Evolutionary conservation across 2,113 vertebrate genomes (phyloP).

Genomic region (Alligator sinensis): DNA sequence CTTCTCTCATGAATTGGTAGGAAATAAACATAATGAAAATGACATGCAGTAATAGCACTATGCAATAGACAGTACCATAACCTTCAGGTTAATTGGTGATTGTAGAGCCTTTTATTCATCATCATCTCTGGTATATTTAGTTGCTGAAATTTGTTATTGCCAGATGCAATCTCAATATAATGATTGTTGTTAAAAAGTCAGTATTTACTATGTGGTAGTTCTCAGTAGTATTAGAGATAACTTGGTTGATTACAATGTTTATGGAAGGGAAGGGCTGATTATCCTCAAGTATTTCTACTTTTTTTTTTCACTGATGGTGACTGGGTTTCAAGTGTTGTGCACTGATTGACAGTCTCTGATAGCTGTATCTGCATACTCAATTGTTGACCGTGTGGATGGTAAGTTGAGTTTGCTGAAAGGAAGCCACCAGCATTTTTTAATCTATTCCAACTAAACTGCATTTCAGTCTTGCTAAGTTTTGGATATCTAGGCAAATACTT

Average conservation of each 20-base stretch:
- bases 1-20: background rate
- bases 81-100: background rate
- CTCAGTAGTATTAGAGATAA: background rate
- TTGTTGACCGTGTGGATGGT: background rate
- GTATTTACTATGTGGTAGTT: background rate
- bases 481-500: background rate
- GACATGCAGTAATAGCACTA: background rate
- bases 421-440: background rate
- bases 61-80: background rate
- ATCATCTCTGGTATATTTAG: background rate
- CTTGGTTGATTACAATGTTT: background rate
- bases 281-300: background rate
- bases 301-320: background rate
- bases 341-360: background rate
- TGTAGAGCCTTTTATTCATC: background rate
- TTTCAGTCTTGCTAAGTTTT: background rate
- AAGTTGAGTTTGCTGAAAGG: constrained; percentile 65
- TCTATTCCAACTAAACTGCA: background rate
- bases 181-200: background rate
- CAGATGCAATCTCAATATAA: background rate
- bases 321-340: background rate
- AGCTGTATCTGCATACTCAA: background rate
- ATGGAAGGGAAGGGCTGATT: background rate
- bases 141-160: background rate
- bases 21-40: background rate